These are phyloP conservation scores for Galerucella nymphaeae DNA, from an alignment of 2,888 invertebrate species.

Conservation along the genomic window DNA sequence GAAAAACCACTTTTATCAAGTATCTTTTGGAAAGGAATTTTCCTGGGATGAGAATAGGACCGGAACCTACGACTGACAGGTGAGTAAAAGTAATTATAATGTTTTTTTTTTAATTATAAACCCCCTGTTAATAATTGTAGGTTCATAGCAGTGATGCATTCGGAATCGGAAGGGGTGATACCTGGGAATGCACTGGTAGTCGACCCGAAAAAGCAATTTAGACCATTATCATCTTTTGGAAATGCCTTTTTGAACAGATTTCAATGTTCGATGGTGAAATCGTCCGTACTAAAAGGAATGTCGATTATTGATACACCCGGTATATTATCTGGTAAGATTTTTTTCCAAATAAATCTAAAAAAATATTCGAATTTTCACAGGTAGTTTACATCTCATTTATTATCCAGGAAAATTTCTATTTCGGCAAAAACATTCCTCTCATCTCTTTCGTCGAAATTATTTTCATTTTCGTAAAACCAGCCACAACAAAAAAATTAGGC, in stretches of 20 bases:
- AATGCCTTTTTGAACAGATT: constrained; percentile 98
- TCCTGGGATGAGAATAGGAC: constrained; percentile 97
- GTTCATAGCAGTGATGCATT: constrained; percentile 97
- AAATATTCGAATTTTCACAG: no score
- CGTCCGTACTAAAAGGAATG: constrained; percentile 92
- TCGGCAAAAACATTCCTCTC: background rate
- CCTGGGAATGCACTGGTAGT: constrained; percentile 98
- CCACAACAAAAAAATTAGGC: constrained; percentile 12
- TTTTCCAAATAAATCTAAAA: no score
- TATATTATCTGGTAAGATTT: constrained; percentile 68
- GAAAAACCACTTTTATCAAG: constrained; percentile 90
- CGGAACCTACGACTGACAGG: constrained; percentile 99
- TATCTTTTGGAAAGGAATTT: constrained; percentile 94
- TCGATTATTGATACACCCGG: constrained; percentile 98
- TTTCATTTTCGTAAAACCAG: background rate
- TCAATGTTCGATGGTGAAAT: constrained; percentile 91
- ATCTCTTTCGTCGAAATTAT: constrained; percentile 6
- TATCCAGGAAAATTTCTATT: constrained; percentile 13
- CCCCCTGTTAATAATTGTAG: no score
- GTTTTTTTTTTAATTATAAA: no score
- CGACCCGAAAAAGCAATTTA: constrained; percentile 96
- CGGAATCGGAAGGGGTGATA: constrained; percentile 87
- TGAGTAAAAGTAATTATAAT: background rate
- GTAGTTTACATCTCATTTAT: constrained; percentile 1
- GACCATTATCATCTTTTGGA: constrained; percentile 95